Conservation (phyloP, 2,888 invertebrate species). For the Machimus rusticus region DNA sequence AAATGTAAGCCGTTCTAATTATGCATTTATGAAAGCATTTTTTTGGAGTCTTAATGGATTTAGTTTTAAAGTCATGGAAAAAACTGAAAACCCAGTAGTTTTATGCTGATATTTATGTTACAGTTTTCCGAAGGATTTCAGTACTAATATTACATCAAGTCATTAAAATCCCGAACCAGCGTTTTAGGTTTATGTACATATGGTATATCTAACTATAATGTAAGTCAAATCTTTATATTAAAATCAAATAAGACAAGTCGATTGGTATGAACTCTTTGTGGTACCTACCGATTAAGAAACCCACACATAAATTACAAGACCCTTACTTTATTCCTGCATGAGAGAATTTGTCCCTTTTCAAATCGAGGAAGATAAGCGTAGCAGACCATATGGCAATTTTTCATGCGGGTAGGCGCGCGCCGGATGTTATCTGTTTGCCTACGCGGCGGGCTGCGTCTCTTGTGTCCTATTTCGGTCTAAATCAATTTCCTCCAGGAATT, state of each 20-base stretch:
- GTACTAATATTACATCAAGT: too few relatives aligned
- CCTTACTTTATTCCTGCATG: neutral
- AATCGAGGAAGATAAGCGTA: neutral
- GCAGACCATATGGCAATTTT: neutral
- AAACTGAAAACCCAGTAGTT: too few relatives aligned
- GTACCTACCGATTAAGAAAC: neutral
- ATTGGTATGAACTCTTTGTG: neutral
- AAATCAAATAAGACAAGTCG: neutral
- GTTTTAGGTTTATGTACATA: too few relatives aligned
- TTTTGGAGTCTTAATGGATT: too few relatives aligned
- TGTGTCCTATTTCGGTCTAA: neutral
- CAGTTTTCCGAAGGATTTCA: too few relatives aligned
- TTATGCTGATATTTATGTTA: too few relatives aligned
- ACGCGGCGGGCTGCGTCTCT: neutral
- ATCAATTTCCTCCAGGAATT: neutral
- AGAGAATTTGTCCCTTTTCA: neutral
- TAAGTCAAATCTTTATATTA: neutral
- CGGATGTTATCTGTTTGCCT: slow-evolving; percentile 20
- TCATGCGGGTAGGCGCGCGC: slow-evolving; percentile 9
- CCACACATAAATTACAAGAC: neutral
- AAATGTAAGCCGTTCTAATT: too few relatives aligned
- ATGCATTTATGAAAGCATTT: too few relatives aligned
- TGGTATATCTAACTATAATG: too few relatives aligned
- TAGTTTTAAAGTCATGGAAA: too few relatives aligned
- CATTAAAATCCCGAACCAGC: too few relatives aligned